Evolutionary conservation across 2,888 invertebrate species (phyloP).

Genomic region (Lycaena phlaeas): DNA sequence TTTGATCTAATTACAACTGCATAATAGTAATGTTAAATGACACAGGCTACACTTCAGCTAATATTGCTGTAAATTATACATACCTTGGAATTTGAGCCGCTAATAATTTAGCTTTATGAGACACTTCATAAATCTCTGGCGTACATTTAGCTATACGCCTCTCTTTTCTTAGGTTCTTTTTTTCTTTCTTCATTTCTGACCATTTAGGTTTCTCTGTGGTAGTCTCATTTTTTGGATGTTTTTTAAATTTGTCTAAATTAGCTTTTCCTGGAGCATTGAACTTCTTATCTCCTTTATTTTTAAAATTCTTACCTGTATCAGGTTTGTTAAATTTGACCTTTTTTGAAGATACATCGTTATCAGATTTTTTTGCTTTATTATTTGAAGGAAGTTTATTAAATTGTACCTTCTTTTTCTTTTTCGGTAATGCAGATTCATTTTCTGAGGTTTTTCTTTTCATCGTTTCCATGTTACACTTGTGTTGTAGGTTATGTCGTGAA

Average conservation of each 20-base stretch:
- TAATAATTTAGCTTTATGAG: conserved; percentile 56
- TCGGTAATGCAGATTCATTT: not conserved
- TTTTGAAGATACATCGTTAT: not conserved
- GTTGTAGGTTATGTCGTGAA: conserved; percentile 16
- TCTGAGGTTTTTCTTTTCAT: conserved; percentile 1
- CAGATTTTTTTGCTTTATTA: not conserved
- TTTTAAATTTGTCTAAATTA: conserved; percentile 24
- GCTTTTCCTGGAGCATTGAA: conserved; percentile 24
- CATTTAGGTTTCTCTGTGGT: conserved; percentile 74
- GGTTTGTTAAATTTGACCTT: conserved; percentile 1
- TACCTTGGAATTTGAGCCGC: conserved; percentile 62
- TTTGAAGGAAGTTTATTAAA: not conserved
- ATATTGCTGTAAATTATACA: no score
- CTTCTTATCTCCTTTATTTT: conserved; percentile 16
- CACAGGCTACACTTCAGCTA: no score
- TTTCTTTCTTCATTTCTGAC: conserved; percentile 82
- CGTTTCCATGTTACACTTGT: not conserved
- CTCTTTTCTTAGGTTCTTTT: conserved; percentile 77
- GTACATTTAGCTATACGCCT: conserved; percentile 75
- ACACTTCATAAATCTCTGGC: conserved; percentile 56
- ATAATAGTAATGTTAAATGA: no score
- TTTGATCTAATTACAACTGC: no score
- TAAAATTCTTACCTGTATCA: not conserved
- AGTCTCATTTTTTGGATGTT: conserved; percentile 31
- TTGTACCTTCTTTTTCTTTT: conserved; percentile 9